Evolutionary conservation across 2,113 vertebrate species (phyloP), one percentile per base, ranked within the genome.

Genomic region (Gasterosteus aculeatus): DNA sequence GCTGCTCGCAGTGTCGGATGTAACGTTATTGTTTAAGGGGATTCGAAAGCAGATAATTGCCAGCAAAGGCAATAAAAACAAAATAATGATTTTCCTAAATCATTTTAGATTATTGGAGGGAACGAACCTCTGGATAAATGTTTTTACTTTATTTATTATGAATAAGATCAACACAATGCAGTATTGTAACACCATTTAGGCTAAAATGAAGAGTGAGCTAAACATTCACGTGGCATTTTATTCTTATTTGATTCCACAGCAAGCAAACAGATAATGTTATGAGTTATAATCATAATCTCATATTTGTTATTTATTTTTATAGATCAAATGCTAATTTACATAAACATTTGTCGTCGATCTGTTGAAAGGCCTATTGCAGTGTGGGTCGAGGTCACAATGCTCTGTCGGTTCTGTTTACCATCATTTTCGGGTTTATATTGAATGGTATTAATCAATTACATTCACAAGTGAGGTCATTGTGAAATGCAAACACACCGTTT

Each of bases 331-430:
- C 1, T 31, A 7, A 65, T 38, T 77, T 67, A 15, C 14, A 41
- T 9, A 47, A 67, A 41, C 35, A n/a, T 1, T 22, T 44, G 26
- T 31, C n/a, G 69, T 12, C 31, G 18, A 19, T 64, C 14, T 38
- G 31, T 22, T 66, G 7, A 72, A 42, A 69, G 72, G 72, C 70
- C 66, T 69, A 6, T 79, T 73, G 7, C 38, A 41, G 22, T 47
- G 47, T 63, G 26, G 69, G 64, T 75, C n/a, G 66, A 70, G 66
- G 26, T 70, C 64, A 68, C 41, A 46, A 35, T 83, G 58, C 15
- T 68, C 47, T 49, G 9, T 38, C 42, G 39, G 44, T 61, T 33
- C 59, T 29, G 16, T 69, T 60, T 38, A 44, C 64, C 18, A 12
- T 53, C n/a, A 64, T 69, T 35, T 71, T 10, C 5, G 19, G 39